These are phyloP conservation scores for Mimachlamys varia DNA, from an alignment of 2,888 invertebrate genomes.

Conservation along the genomic window DNA sequence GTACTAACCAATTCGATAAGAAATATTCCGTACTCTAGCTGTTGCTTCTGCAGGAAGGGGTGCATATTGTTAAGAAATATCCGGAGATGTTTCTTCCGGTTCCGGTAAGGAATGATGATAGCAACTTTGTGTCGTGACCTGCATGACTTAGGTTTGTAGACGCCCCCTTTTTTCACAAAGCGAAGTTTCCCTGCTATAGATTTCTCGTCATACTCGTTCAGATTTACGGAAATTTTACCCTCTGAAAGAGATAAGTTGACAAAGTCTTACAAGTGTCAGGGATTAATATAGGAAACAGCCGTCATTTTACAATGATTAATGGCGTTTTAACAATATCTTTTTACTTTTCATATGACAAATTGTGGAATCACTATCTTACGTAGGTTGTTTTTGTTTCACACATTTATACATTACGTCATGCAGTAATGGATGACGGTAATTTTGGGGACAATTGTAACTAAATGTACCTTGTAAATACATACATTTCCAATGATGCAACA, in stretches of 20 bases:
- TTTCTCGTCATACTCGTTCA: neutral
- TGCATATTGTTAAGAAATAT: constrained; percentile 96
- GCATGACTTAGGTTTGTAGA: constrained; percentile 88
- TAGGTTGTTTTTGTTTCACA: too few relatives aligned
- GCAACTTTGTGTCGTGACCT: constrained; percentile 91
- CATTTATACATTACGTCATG: too few relatives aligned
- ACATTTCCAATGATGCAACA: too few relatives aligned
- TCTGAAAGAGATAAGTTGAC: neutral
- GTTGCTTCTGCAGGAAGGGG: constrained; percentile 94
- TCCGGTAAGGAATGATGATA: constrained; percentile 95
- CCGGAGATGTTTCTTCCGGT: constrained; percentile 92
- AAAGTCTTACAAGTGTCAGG: too few relatives aligned
- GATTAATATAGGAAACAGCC: too few relatives aligned
- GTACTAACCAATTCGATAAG: constrained; percentile 93
- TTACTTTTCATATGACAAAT: too few relatives aligned
- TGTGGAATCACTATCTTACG: too few relatives aligned
- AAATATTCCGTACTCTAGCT: constrained; percentile 96
- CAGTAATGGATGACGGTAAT: too few relatives aligned
- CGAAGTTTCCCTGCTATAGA: constrained; percentile 76
- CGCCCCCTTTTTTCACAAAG: constrained; percentile 88
- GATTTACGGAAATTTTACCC: neutral
- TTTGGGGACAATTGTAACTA: too few relatives aligned
- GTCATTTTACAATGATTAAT: too few relatives aligned
- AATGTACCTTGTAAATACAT: too few relatives aligned
- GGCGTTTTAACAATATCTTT: too few relatives aligned